A percentile compares a stretch with the other conserved stretches of the same genome.
Conservation (phyloP, 2,113 vertebrate genomes). For the Pachyramphus minor region DNA sequence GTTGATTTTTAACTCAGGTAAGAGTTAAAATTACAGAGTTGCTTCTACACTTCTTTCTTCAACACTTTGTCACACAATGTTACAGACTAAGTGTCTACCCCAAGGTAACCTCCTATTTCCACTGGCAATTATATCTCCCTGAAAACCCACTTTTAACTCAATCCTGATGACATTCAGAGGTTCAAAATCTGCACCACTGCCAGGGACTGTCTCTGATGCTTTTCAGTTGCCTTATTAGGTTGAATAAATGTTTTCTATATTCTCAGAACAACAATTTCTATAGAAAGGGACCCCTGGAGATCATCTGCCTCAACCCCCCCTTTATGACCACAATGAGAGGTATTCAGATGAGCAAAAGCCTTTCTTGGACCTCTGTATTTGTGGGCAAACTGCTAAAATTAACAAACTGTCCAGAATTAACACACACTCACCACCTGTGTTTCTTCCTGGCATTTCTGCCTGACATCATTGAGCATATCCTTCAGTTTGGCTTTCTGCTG, state of each 20-base stretch:
- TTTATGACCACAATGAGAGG: neutral
- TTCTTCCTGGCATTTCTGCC: conserved; percentile 94
- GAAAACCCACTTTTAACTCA: neutral
- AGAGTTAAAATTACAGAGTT: neutral
- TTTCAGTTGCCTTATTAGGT: neutral
- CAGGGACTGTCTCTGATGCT: neutral
- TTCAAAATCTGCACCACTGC: neutral
- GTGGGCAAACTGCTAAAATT: neutral
- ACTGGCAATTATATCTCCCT: neutral
- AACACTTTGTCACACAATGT: neutral
- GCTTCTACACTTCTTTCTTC: neutral
- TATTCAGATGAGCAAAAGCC: neutral
- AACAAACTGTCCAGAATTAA: neutral
- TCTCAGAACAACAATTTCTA: neutral
- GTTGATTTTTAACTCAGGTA: neutral
- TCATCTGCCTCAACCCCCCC: neutral
- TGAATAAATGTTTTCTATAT: neutral
- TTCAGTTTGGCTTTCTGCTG: conserved; percentile 95
- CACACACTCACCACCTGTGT: conserved; percentile 86
- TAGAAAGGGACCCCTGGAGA: neutral
- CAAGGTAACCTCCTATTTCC: neutral
- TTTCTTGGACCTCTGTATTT: neutral
- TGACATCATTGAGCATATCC: conserved; percentile 91
- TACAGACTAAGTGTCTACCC: neutral
- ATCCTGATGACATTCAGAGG: neutral